Evolutionary conservation across 2,113 vertebrate genomes (phyloP).

Genomic region (Epinephelus moara): DNA sequence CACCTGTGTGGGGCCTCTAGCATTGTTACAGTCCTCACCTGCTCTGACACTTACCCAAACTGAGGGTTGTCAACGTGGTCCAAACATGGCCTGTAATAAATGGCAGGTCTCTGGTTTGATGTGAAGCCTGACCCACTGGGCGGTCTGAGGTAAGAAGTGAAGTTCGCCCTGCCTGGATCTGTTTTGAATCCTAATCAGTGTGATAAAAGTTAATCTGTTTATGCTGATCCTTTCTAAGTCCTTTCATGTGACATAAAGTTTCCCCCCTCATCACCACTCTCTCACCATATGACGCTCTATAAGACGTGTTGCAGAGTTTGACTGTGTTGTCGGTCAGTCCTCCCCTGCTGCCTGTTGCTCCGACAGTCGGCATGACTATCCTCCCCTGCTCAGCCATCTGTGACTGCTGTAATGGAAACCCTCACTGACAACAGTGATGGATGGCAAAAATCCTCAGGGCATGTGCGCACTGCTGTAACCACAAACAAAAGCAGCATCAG

Average conservation of each 20-base stretch:
- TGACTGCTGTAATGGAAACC: slow-evolving; percentile 73
- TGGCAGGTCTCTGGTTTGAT: slow-evolving; percentile 67
- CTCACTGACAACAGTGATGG: slow-evolving; percentile 64
- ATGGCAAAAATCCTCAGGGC: slow-evolving; percentile 51
- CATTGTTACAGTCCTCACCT: neutral
- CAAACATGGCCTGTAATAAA: slow-evolving; percentile 65
- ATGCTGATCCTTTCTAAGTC: neutral
- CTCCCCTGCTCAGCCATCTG: slow-evolving; percentile 66
- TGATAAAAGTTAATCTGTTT: neutral
- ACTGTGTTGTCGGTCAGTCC: slow-evolving; percentile 32
- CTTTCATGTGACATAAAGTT: neutral
- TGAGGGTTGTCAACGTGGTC: slow-evolving; percentile 65
- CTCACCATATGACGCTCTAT: slow-evolving; percentile 27
- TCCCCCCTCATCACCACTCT: neutral
- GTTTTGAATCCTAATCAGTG: neutral
- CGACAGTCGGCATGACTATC: slow-evolving; percentile 30
- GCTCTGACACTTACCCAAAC: slow-evolving; percentile 63
- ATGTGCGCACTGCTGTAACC: slow-evolving; percentile 42
- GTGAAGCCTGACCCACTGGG: slow-evolving; percentile 56
- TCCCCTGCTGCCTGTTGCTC: slow-evolving; percentile 42
- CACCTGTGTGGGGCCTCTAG: neutral
- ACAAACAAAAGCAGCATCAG: slow-evolving; percentile 52
- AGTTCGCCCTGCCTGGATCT: slow-evolving; percentile 18
- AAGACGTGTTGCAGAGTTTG: slow-evolving; percentile 40
- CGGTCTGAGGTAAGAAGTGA: slow-evolving; percentile 26